These are phyloP conservation scores for Eublepharis macularius DNA, from an alignment of 2,113 vertebrate genomes.

Conservation along the genomic window DNA sequence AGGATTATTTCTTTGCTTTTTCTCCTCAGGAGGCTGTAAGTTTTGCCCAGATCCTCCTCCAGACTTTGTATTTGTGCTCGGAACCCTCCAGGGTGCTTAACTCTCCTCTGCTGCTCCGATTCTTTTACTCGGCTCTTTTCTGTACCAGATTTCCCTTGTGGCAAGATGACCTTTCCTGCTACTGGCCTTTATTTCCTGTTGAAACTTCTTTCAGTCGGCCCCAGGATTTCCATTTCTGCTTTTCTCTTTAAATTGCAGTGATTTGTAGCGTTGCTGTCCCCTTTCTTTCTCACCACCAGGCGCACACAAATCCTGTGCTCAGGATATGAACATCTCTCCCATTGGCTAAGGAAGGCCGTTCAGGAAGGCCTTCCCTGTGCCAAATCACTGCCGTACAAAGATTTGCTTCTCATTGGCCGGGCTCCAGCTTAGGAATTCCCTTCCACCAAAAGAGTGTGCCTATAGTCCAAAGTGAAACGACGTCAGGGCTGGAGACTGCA, in stretches of 20 bases:
- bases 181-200: background rate
- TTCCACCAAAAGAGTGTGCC: background rate
- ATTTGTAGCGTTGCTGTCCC: background rate
- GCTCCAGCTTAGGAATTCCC: background rate
- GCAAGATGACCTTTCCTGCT: background rate
- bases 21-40: background rate
- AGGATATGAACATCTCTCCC: background rate
- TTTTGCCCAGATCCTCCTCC: background rate
- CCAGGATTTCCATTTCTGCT: background rate
- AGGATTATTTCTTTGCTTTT: slow-evolving; percentile 32
- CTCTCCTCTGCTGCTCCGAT: background rate
- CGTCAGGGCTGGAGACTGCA: no score
- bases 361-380: no score
- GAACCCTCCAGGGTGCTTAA: slow-evolving; percentile 1
- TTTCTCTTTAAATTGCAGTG: background rate
- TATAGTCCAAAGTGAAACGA: no score
- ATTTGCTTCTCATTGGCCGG: background rate
- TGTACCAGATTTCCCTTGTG: background rate
- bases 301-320: background rate
- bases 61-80: slow-evolving; percentile 16
- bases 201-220: background rate
- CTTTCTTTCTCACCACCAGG: background rate
- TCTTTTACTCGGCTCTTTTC: background rate
- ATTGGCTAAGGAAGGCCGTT: background rate
- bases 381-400: background rate